Base-by-base conservation (phyloP, 2,113 vertebrate species). In the Elephantulus edwardii region DNA sequence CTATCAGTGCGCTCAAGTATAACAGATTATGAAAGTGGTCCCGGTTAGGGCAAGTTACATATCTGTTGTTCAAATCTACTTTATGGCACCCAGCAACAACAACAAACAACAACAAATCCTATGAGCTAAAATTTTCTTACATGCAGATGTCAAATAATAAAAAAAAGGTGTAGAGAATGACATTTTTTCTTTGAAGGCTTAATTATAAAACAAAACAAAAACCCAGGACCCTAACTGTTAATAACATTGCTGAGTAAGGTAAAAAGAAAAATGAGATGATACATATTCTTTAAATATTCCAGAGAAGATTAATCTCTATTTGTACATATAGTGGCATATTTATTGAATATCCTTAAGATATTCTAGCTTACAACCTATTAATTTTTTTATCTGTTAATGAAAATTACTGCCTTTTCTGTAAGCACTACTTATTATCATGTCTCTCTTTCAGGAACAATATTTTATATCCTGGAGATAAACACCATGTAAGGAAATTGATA, bases 401-500 rank as follows among this genome's bases (percentile, higher is more conserved):
- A 93, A 95, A 88, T 92, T 89, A 70, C 0, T 95, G 20, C 84
- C n/a, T 95, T 97, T 93, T 62, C 58, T 87, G 80, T 52, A 71
- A 84, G 6, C 71, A 42, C 44, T 83, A 8, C 9, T 95, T 64
- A 90, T 86, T 93, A 91, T 54, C 75, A 38, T 35, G n/a, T 94
- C 42, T 77, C 17, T 9, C 71, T 52, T 87, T 91, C n/a, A 90
- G 46, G n/a, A 88, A 56, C 56, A 86, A 64, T 82, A 84, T 80
- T 95, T 96, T 84, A 40, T 88, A 40, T 83, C 58, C 30, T 89
- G 77, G 72, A 33, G 95, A 40, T 76, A 85, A 93, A 70, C 26
- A 81, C 3, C 52, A 1, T 85, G 28, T 83, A 86, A 62, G 11
- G 92, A n/a, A 68, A 4, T 54, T 60, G 80, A 1, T 88, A 19